Conservation (phyloP, 2,797 vertebrate species). For the Poecilia gillii region DNA sequence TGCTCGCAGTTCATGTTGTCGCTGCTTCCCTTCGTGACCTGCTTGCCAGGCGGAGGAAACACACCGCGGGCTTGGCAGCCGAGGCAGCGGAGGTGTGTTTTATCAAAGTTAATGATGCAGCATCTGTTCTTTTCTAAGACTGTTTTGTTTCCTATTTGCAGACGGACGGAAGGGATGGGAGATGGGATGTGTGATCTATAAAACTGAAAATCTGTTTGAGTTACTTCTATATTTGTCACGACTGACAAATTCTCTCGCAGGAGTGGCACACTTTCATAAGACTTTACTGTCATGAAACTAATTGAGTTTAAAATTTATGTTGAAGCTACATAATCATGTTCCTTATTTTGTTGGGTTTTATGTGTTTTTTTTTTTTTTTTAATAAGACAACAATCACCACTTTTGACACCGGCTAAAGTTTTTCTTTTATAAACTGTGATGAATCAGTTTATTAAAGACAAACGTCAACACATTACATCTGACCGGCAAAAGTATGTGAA, state of each 20-base stretch:
- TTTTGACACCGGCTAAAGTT: neutral
- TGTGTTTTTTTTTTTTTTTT: neutral
- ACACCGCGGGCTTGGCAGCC: constrained; percentile 27
- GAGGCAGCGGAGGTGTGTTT: constrained; percentile 30
- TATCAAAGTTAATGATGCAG: constrained; percentile 45
- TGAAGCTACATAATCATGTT: neutral
- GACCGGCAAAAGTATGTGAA: neutral
- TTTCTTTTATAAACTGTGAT: no score
- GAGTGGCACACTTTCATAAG: neutral
- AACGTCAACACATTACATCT: neutral
- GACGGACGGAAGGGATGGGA: neutral
- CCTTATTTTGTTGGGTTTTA: neutral
- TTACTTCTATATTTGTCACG: constrained; percentile 3
- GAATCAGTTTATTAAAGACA: neutral
- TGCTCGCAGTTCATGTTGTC: constrained; percentile 34
- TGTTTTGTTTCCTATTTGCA: constrained; percentile 25
- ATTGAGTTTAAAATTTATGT: no score
- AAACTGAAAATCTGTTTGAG: neutral
- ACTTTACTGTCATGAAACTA: neutral
- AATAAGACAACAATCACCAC: neutral
- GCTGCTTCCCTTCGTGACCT: constrained; percentile 39
- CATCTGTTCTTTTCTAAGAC: constrained; percentile 29
- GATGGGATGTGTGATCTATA: neutral
- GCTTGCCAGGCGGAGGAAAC: constrained; percentile 39
- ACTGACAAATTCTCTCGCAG: neutral